A percentile compares a stretch with the other conserved stretches of the same genome.
Evolutionary conservation across 2,113 vertebrate species (phyloP).

Genomic region (Halichoerus grypus): DNA sequence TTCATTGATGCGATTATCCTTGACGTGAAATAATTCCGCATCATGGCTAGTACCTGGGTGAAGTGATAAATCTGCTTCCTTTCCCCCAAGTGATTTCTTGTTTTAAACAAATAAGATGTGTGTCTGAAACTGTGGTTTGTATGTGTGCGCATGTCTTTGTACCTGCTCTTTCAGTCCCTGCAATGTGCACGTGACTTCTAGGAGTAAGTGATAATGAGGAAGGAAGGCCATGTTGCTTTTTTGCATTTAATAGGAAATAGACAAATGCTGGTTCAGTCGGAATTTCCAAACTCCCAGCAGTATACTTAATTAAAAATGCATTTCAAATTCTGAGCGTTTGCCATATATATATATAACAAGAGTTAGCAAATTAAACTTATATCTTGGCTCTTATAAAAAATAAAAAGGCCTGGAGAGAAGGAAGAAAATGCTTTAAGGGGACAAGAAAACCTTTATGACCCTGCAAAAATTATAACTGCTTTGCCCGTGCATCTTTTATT

Average conservation of each 20-base stretch:
- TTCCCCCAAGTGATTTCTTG: slow-evolving; percentile 66
- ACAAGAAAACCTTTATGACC: slow-evolving; percentile 52
- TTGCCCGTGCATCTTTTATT: background rate
- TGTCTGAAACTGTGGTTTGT: background rate
- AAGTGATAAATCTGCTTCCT: slow-evolving; percentile 78
- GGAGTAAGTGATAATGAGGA: background rate
- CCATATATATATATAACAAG: background rate
- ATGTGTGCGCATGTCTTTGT: background rate
- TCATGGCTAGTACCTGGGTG: slow-evolving; percentile 71
- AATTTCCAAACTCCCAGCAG: slow-evolving; percentile 48
- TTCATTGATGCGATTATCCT: slow-evolving; percentile 85
- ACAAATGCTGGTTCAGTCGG: slow-evolving; percentile 28
- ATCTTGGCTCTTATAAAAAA: background rate
- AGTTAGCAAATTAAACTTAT: slow-evolving; percentile 51
- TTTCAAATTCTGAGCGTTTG: slow-evolving; percentile 64
- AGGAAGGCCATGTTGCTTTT: background rate
- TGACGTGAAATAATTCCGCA: slow-evolving; percentile 83
- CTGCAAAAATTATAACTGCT: background rate
- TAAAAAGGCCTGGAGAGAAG: background rate
- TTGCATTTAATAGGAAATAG: background rate
- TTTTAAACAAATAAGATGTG: slow-evolving; percentile 54
- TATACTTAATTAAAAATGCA: slow-evolving; percentile 61
- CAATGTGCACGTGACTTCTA: background rate
- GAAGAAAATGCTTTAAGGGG: slow-evolving; percentile 27
- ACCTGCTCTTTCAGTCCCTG: background rate